Conservation (phyloP, 2,888 invertebrate genomes). For the Rugalucina vietnamica region DNA sequence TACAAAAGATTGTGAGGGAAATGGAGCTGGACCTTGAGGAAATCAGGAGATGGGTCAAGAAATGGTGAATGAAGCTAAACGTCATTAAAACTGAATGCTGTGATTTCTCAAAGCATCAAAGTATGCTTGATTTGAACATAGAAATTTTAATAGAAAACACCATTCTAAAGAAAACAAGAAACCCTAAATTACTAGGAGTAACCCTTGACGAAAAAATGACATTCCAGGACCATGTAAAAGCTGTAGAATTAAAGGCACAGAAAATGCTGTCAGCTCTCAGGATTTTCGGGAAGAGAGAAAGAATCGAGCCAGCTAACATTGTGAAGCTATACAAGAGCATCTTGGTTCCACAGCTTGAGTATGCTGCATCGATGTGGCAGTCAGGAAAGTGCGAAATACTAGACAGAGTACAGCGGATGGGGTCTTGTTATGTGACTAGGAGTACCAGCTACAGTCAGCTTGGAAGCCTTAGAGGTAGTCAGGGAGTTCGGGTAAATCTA, state of each 20-base stretch:
- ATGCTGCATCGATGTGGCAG: constrained; percentile 32
- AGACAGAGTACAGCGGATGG: too few species aligned
- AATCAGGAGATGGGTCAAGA: neutral
- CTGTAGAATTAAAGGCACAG: neutral
- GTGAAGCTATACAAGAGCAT: neutral
- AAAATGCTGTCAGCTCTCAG: too few species aligned
- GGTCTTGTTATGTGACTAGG: too few species aligned
- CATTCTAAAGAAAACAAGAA: neutral
- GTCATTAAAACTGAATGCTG: neutral
- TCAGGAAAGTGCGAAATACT: neutral
- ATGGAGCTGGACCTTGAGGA: neutral
- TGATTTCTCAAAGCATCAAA: too few species aligned
- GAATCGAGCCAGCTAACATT: neutral
- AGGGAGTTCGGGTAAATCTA: too few species aligned
- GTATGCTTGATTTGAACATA: too few species aligned
- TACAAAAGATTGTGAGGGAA: neutral
- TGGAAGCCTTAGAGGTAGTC: too few species aligned
- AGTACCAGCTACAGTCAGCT: too few species aligned
- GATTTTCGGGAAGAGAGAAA: neutral
- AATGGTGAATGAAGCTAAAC: constrained; percentile 18
- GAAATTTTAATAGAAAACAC: too few species aligned
- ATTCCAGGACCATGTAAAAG: constrained; percentile 1
- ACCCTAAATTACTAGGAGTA: constrained; percentile 15
- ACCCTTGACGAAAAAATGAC: constrained; percentile 2
- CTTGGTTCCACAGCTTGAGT: neutral